Conservation (phyloP, 2,113 vertebrate species). For the Ciconia maguari region DNA sequence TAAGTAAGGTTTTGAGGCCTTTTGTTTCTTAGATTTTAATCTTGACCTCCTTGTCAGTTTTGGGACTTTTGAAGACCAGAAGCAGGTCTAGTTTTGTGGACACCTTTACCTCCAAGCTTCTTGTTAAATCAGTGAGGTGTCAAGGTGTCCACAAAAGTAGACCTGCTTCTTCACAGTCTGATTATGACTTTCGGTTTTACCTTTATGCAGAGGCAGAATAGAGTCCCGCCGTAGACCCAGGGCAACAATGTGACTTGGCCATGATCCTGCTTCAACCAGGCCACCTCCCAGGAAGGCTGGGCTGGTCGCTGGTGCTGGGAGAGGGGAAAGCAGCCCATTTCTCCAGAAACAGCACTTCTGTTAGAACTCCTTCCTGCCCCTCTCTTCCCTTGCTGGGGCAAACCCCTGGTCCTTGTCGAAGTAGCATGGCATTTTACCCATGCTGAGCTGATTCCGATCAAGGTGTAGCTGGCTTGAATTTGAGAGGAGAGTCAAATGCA, state of each 20-base stretch:
- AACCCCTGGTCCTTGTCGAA: background rate
- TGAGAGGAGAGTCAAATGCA: background rate
- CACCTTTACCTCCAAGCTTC: background rate
- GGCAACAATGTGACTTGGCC: accelerated
- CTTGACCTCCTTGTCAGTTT: background rate
- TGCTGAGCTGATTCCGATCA: background rate
- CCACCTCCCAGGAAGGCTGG: background rate
- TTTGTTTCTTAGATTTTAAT: background rate
- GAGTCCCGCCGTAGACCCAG: accelerated
- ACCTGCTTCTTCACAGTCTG: background rate
- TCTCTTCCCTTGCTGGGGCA: background rate
- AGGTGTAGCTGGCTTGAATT: background rate
- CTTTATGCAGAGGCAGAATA: background rate
- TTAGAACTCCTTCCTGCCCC: background rate
- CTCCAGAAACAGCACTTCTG: background rate
- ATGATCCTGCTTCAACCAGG: background rate
- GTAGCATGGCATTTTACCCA: accelerated
- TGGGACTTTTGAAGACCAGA: background rate
- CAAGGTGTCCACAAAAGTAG: background rate
- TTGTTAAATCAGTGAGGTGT: background rate
- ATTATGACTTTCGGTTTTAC: background rate
- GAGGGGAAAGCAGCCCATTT: background rate
- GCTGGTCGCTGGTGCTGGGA: background rate
- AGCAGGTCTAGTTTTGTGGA: background rate
- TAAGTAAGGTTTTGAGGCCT: background rate